These are phyloP conservation scores for Aviceda subcristata DNA, from an alignment of 2,113 vertebrate genomes.

Conservation along the genomic window DNA sequence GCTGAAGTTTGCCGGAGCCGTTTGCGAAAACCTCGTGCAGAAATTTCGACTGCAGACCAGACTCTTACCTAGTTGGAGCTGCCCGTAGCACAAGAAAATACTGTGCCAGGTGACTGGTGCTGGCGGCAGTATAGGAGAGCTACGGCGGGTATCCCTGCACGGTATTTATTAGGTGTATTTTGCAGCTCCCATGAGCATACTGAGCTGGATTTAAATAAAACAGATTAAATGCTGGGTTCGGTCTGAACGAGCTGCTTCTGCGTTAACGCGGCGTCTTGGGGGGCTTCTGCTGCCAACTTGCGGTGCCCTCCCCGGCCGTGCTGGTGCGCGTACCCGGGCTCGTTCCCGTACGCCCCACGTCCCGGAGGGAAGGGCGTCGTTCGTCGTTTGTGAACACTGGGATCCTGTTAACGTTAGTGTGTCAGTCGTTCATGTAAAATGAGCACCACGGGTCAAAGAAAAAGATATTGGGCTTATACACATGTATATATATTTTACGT, in stretches of 20 bases:
- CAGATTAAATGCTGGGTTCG: too few species aligned
- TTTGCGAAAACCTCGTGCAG: not conserved
- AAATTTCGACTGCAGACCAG: not conserved
- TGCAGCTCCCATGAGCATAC: not conserved
- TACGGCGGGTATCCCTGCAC: not conserved
- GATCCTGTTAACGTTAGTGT: not conserved
- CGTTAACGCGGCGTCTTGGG: not conserved
- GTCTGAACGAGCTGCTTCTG: not conserved
- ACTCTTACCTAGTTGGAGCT: not conserved
- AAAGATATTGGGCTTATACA: not conserved
- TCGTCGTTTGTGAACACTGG: not conserved
- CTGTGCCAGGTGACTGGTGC: not conserved
- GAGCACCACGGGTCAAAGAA: not conserved
- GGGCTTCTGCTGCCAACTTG: not conserved
- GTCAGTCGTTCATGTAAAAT: not conserved
- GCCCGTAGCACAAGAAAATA: not conserved
- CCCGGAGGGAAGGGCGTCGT: rapidly evolving
- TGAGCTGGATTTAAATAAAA: not conserved
- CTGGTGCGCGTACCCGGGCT: not conserved
- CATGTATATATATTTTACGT: not conserved
- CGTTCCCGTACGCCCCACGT: not conserved
- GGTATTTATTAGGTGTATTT: not conserved
- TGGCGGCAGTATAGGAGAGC: not conserved
- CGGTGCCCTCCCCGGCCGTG: not conserved
- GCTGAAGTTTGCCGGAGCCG: not conserved